phyloP scores from a whole-genome alignment of 92 coral and sea anemone species.

The Bergia sp. region DNA sequence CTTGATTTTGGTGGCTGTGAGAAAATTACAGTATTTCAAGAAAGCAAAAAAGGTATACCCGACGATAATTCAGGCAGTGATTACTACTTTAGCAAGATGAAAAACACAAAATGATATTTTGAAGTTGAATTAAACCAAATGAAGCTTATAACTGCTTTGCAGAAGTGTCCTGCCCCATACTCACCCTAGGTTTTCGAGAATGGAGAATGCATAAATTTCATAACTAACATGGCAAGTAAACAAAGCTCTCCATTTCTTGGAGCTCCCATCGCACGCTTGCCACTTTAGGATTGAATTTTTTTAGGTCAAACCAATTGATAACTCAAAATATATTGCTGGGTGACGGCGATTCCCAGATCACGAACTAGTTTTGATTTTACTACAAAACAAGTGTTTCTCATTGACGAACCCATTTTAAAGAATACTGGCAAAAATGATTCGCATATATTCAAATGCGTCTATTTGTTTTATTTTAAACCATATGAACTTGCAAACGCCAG shows the following conservation, averaged over 20 bases:
- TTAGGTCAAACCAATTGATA: slow-evolving; percentile 6
- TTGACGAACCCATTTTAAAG: slow-evolving; percentile 28
- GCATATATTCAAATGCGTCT: slow-evolving; percentile 27
- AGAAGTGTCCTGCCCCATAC: slow-evolving; percentile 11
- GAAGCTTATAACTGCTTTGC: not conserved
- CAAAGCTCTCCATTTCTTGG: slow-evolving; percentile 9
- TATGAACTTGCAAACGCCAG: slow-evolving; percentile 35
- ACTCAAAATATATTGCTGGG: slow-evolving; percentile 19
- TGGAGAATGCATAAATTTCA: slow-evolving; percentile 9
- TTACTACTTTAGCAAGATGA: slow-evolving; percentile 10
- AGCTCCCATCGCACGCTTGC: slow-evolving; percentile 18
- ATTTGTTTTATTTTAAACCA: slow-evolving; percentile 29
- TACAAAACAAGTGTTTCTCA: slow-evolving; percentile 19
- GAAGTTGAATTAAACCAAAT: slow-evolving; percentile 19
- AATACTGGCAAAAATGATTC: slow-evolving; percentile 30
- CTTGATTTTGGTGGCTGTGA: not conserved
- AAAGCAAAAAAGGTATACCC: not conserved
- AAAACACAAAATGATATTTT: slow-evolving; percentile 6
- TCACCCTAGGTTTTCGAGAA: slow-evolving; percentile 20
- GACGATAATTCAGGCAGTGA: slow-evolving; percentile 5
- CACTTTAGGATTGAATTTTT: not conserved
- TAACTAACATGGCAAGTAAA: not conserved
- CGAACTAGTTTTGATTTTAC: slow-evolving; percentile 36
- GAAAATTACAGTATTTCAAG: not conserved
- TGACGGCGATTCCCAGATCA: slow-evolving; percentile 19